Evolutionary conservation across 2,113 vertebrate genomes (phyloP).

Genomic region (Hydropotes inermis): DNA sequence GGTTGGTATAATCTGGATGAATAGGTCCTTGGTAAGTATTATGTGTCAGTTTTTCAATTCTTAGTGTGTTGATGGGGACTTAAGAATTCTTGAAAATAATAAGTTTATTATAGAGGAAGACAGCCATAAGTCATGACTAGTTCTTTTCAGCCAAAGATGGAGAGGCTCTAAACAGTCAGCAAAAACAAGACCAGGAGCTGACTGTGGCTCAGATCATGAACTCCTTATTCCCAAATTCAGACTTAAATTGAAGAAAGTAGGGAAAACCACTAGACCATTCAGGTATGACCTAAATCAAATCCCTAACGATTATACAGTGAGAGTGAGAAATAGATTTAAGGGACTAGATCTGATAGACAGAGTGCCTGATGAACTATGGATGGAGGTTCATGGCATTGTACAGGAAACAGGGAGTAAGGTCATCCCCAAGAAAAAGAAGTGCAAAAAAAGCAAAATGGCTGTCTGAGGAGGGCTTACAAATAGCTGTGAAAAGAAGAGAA

Average conservation of each 20-base stretch:
- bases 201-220: background rate
- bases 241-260: background rate
- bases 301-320: background rate
- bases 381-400: accelerated
- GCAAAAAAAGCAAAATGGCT: background rate
- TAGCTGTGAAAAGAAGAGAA: background rate
- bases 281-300: background rate
- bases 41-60: background rate
- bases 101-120: background rate
- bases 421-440: background rate
- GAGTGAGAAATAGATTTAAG: background rate
- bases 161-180: background rate
- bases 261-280: background rate
- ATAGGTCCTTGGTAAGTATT: background rate
- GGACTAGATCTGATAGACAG: background rate
- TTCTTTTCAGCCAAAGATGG: background rate
- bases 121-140: background rate
- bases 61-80: background rate
- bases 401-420: background rate
- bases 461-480: background rate
- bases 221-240: background rate
- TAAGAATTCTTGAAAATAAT: background rate
- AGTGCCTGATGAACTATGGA: background rate
- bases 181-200: background rate
- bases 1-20: background rate